Conservation (phyloP, 2,113 vertebrate species). For the Penelope pileata region DNA sequence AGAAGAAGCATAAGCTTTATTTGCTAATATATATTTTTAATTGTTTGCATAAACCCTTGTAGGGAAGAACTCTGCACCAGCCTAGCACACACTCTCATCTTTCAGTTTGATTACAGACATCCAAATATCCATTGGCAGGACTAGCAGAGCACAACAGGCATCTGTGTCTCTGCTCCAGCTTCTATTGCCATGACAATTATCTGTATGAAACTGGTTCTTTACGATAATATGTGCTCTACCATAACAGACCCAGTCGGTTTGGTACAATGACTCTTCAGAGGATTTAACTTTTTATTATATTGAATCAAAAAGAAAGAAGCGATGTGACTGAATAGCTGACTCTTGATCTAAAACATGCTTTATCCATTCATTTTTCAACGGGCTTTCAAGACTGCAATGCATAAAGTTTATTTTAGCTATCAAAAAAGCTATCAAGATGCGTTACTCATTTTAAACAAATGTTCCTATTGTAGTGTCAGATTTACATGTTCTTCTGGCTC, state of each 20-base stretch:
- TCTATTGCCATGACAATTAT: background rate
- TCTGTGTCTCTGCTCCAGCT: conserved; percentile 7
- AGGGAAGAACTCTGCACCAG: background rate
- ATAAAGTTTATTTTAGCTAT: conserved; percentile 60
- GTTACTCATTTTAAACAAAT: conserved; percentile 64
- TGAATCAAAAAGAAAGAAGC: conserved; percentile 34
- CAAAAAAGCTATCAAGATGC: conserved; percentile 31
- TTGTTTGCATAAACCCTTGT: conserved; percentile 18
- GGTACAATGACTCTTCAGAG: conserved; percentile 23
- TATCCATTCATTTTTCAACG: conserved; percentile 54
- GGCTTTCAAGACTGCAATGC: conserved; percentile 18
- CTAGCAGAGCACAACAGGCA: background rate
- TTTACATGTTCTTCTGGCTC: conserved; percentile 58
- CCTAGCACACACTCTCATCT: background rate
- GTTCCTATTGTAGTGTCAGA: conserved; percentile 41
- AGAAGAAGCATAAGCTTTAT: background rate
- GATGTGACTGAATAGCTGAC: background rate
- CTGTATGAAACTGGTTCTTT: conserved; percentile 4
- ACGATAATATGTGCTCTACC: background rate
- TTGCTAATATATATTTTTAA: background rate
- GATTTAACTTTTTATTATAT: conserved; percentile 32
- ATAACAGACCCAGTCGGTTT: conserved; percentile 14
- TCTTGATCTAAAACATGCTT: conserved; percentile 51
- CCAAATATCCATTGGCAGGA: conserved; percentile 7
- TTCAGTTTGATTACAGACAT: conserved; percentile 24